A percentile compares a stretch with the other conserved stretches of the same genome.
Evolutionary conservation across 2,113 vertebrate genomes (phyloP).

Genomic region (Tetrao urogallus): DNA sequence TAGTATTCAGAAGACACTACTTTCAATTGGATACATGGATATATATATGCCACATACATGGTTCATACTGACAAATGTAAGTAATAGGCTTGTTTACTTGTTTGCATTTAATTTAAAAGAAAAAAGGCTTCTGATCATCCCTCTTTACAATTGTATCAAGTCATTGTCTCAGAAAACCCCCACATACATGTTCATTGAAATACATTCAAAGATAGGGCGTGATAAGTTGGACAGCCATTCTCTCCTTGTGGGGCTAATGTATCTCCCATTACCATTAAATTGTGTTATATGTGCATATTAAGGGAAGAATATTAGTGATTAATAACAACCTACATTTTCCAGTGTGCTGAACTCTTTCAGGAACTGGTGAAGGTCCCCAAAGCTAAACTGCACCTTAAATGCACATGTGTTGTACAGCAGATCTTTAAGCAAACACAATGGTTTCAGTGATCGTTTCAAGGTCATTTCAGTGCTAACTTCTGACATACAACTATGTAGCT

Average conservation of each 20-base stretch:
- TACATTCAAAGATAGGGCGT: not conserved
- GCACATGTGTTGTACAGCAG: not conserved
- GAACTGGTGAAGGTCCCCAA: constrained; percentile 9
- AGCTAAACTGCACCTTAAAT: constrained; percentile 24
- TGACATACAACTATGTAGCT: constrained; percentile 26
- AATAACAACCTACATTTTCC: constrained; percentile 23
- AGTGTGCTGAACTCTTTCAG: constrained; percentile 10
- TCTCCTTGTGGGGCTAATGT: not conserved
- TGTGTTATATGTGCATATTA: constrained; percentile 37
- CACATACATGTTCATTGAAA: not conserved
- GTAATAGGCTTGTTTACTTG: constrained; percentile 25
- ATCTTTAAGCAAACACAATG: not conserved
- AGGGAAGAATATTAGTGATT: constrained; percentile 38
- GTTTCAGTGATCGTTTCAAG: constrained; percentile 29
- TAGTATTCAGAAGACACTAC: constrained; percentile 27
- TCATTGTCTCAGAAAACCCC: not conserved
- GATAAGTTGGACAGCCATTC: constrained; percentile 1
- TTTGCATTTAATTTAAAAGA: constrained; percentile 54
- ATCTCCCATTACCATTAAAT: constrained; percentile 61
- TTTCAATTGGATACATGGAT: not conserved
- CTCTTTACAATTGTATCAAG: not conserved
- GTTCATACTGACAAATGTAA: constrained; percentile 32
- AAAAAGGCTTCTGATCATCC: not conserved
- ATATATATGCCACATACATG: constrained; percentile 2
- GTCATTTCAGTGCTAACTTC: constrained; percentile 43